Percentiles rank a stretch among this genome's conserved stretches.
Conservation (phyloP, 2,113 vertebrate species). For the Tetraodon nigroviridis region DNA sequence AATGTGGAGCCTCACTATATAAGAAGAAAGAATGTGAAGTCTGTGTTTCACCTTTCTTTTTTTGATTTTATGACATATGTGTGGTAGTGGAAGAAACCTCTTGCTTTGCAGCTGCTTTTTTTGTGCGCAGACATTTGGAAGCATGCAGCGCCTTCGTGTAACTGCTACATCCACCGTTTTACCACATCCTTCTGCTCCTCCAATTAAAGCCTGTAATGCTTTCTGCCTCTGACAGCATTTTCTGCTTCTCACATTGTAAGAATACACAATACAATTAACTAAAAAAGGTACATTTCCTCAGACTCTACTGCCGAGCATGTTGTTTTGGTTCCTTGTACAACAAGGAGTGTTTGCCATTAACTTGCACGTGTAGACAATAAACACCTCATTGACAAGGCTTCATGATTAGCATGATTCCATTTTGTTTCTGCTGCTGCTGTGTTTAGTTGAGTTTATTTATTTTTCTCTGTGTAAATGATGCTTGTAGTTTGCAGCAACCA, state of each 20-base stretch:
- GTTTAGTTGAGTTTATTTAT: slow-evolving; percentile 53
- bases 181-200: slow-evolving; percentile 5
- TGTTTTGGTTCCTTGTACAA: slow-evolving; percentile 55
- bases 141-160: too few species aligned
- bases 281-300: slow-evolving; percentile 66
- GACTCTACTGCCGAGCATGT: slow-evolving; percentile 50
- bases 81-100: too few species aligned
- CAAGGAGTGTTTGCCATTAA: slow-evolving; percentile 64
- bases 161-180: neutral
- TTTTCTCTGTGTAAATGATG: slow-evolving; percentile 37
- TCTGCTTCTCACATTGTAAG: slow-evolving; percentile 38
- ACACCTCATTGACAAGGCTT: slow-evolving; percentile 58
- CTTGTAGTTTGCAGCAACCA: slow-evolving; percentile 15
- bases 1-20: too few species aligned
- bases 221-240: slow-evolving; percentile 10
- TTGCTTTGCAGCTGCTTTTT: too few species aligned
- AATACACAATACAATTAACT: slow-evolving; percentile 58
- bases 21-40: too few species aligned
- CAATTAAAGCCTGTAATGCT: slow-evolving; percentile 21
- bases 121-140: too few species aligned
- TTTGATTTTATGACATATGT: too few species aligned
- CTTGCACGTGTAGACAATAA: slow-evolving; percentile 75
- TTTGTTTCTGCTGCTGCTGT: slow-evolving; percentile 70
- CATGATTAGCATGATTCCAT: slow-evolving; percentile 69
- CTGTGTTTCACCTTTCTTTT: too few species aligned